A percentile compares a stretch with the other conserved stretches of the same genome.
phyloP scores from a whole-genome alignment of 2,797 vertebrate genomes.

The Cryptoblepharus egeriae region DNA sequence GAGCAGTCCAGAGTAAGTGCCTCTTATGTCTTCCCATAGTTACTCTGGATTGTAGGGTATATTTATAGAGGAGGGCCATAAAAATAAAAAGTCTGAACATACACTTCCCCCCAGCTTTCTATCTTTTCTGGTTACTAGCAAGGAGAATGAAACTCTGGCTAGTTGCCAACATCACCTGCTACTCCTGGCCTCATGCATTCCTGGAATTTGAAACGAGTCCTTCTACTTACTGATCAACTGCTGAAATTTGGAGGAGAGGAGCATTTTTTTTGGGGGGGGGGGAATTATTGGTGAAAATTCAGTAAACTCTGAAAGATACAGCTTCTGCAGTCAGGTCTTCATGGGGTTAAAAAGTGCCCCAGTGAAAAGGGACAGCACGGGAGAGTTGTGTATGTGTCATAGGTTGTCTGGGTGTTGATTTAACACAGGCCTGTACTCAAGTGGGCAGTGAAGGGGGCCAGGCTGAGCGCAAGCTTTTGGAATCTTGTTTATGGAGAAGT shows the following conservation, averaged over 20 bases:
- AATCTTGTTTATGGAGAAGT: slow-evolving; percentile 37
- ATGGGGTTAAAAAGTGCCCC: not conserved
- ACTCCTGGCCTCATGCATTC: not conserved
- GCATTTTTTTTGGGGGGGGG: too few species aligned
- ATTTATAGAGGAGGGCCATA: not conserved
- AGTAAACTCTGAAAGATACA: not conserved
- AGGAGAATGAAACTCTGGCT: not conserved
- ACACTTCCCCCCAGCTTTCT: not conserved
- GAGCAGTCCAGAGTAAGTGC: too few species aligned
- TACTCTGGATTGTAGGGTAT: too few species aligned
- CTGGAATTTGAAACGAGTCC: not conserved
- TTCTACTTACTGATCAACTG: not conserved
- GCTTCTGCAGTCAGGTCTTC: not conserved
- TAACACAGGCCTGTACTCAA: slow-evolving; percentile 9
- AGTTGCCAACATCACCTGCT: not conserved
- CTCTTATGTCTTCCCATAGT: too few species aligned
- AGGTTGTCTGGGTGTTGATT: slow-evolving; percentile 13
- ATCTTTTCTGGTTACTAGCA: not conserved
- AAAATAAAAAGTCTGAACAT: not conserved
- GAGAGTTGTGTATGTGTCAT: not conserved
- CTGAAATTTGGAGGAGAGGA: not conserved
- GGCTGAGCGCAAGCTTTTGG: slow-evolving; percentile 16
- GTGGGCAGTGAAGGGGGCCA: not conserved
- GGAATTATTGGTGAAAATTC: not conserved
- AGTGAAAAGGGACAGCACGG: not conserved